These are phyloP conservation scores for Rutilus rutilus DNA, from an alignment of 2,113 vertebrate species.

Conservation along the genomic window DNA sequence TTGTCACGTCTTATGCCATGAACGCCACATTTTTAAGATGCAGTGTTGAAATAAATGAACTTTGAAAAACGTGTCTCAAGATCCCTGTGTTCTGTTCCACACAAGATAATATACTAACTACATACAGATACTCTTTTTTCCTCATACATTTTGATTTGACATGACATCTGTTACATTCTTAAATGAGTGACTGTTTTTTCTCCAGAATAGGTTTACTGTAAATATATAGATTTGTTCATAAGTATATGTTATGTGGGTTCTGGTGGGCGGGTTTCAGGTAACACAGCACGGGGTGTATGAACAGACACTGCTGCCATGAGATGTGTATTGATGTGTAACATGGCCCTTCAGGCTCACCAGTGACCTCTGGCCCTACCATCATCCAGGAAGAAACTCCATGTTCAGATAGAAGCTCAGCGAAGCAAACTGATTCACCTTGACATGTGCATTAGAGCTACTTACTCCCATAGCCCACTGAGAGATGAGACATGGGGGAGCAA, in stretches of 20 bases:
- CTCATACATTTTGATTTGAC: not conserved
- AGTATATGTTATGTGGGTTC: not conserved
- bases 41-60: not conserved
- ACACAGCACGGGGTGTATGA: not conserved
- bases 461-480: not conserved
- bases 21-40: not conserved
- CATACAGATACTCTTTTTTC: not conserved
- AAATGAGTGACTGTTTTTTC: not conserved
- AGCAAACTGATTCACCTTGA: slow-evolving; percentile 30
- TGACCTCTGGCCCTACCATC: slow-evolving; percentile 29
- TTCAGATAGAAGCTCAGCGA: slow-evolving; percentile 33
- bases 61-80: not conserved
- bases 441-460: slow-evolving; percentile 33
- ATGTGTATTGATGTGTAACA: slow-evolving; percentile 15
- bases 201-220: not conserved
- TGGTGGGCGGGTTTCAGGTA: not conserved
- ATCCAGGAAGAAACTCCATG: slow-evolving; percentile 28
- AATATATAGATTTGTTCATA: not conserved
- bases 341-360: not conserved
- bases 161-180: not conserved
- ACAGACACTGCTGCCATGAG: slow-evolving; percentile 20
- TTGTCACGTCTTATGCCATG: not conserved
- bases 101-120: not conserved
- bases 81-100: not conserved
- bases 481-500: not conserved